phyloP scores from a whole-genome alignment of 2,797 vertebrate genomes.

The Antennarius maculatus region DNA sequence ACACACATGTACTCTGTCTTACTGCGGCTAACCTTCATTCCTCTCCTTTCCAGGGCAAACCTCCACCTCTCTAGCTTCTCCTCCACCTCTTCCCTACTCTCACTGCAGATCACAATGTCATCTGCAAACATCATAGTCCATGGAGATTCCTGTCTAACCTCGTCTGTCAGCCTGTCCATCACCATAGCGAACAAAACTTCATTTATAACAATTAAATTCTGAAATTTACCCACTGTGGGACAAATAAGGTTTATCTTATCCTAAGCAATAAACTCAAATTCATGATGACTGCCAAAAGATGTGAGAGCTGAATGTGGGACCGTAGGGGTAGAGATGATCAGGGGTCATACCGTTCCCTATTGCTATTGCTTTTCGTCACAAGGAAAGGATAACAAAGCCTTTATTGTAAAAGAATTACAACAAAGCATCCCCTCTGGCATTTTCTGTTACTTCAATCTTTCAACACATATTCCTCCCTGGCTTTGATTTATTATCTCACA shows the following conservation, averaged over 20 bases:
- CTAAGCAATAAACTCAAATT: neutral
- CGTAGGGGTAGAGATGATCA: neutral
- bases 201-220: conserved; percentile 28
- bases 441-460: conserved; percentile 3
- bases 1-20: no score
- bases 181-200: no score
- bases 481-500: conserved; percentile 14
- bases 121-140: no score
- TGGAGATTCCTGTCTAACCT: no score
- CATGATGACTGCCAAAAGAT: neutral
- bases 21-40: no score
- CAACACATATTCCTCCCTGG: neutral
- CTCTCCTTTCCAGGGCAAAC: no score
- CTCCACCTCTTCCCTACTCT: no score
- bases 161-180: no score
- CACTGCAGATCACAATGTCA: no score
- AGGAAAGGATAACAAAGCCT: neutral
- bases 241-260: no score
- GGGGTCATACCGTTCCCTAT: neutral
- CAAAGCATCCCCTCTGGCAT: neutral
- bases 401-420: neutral
- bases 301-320: neutral
- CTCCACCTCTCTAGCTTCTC: no score
- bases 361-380: conserved; percentile 15
- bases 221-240: neutral